Conservation (phyloP, 1,140 invertebrate genomes). For the Pseudomyrmex dendroicus region DNA sequence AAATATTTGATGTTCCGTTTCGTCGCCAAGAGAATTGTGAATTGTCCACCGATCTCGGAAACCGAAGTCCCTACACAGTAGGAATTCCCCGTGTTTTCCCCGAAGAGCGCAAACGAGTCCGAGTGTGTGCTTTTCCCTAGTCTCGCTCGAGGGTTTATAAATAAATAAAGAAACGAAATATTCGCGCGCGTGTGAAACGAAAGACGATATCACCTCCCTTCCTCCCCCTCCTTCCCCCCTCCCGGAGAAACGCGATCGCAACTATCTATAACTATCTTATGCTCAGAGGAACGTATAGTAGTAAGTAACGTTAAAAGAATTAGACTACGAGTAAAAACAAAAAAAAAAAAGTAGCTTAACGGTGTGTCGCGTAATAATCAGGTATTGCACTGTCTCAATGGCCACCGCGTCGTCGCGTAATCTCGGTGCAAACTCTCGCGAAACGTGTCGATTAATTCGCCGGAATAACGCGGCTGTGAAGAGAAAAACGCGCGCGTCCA, state of each 20-base stretch:
- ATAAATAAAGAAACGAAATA: conserved; percentile 54
- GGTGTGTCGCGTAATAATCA: conserved; percentile 38
- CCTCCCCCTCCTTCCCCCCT: too few relatives aligned
- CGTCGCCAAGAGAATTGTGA: neutral
- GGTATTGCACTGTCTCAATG: conserved; percentile 64
- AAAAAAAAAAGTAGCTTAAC: conserved; percentile 14
- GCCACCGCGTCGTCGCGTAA: conserved; percentile 34
- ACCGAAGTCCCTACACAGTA: neutral
- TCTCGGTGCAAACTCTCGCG: neutral
- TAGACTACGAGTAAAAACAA: conserved; percentile 29
- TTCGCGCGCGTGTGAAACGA: conserved; percentile 18
- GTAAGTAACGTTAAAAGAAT: conserved; percentile 46
- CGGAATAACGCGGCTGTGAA: too few relatives aligned
- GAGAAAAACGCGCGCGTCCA: neutral
- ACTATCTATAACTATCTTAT: conserved; percentile 44
- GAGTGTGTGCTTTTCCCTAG: neutral
- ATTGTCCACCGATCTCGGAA: neutral
- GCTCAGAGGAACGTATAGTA: neutral
- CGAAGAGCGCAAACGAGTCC: neutral
- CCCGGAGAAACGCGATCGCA: neutral
- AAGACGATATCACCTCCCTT: neutral
- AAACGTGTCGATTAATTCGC: neutral
- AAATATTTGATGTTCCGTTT: neutral
- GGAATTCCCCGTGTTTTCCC: neutral
- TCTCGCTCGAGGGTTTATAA: conserved; percentile 17